Evolutionary conservation across 2,888 invertebrate species (phyloP), one percentile per base, ranked within the genome.

Genomic region (Tenthredo scrophulariae): DNA sequence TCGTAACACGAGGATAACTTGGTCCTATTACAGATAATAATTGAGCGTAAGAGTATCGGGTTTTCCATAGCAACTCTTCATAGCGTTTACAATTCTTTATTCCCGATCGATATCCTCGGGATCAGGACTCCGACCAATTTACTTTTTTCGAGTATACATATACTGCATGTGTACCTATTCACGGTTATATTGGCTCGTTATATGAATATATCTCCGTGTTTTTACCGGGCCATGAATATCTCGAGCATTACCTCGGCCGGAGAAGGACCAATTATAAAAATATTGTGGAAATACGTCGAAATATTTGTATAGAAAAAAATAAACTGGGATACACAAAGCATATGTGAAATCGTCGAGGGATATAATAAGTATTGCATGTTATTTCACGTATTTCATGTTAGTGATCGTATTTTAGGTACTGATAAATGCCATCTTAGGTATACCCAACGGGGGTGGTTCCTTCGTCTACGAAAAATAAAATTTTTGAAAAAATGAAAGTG

Each of bases 1-100:
- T 43, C 83, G 84, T 85, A 87, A 85, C 67, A 83, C 79, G 77
- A 80, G 86, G 84, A 85, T 87, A 84, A 86, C 85, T 77, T 75
- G 74, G 26, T 86, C 80, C 84, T 80, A 86, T 87, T 87, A 87
- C 86, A 84, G 84, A 72, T 85, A 85, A 86, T 86, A 85, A 87
- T 87, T 86, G 72, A 80, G 62, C 62, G 37, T 80, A 80, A 62
- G 80, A 80, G 80, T 80, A 80, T 80, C 80, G 80, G 80, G 62
- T 80, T 80, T 62, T 80, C 62, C 77, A 50, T 77, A 77, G 50
- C 77, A 77, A 77, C 77, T 77, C 50, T 77, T 77, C 22, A 26
- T 33, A 26, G 18, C 33, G 33, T 50, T 50, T 50, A 54, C 77
- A 40, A 74, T 43, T 74, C 74, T 77, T 77, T 77, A 26, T 54